Conservation (phyloP, 2,888 invertebrate species). For the Drosophila cognata region DNA sequence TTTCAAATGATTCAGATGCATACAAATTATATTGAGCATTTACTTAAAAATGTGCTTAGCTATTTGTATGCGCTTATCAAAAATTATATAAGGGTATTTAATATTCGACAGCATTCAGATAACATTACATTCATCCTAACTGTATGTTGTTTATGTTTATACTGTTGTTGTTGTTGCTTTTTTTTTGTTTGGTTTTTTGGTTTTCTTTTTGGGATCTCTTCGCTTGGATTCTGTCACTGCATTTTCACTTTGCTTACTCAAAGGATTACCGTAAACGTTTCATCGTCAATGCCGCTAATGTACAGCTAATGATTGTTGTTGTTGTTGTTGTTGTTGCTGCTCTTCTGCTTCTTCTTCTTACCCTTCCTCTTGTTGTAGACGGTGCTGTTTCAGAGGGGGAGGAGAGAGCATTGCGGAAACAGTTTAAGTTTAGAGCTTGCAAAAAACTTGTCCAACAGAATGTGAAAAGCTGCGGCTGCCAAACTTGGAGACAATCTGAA, state of each 20-base stretch:
- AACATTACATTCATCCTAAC: neutral
- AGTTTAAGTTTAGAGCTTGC: constrained; percentile 1
- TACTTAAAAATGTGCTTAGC: neutral
- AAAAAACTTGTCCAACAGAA: constrained; percentile 7
- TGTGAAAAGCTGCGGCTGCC: constrained; percentile 21
- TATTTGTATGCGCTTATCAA: neutral
- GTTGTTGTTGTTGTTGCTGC: constrained; percentile 5
- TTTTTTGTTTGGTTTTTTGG: neutral
- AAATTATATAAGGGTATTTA: neutral
- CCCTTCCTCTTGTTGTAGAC: neutral
- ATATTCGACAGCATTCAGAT: neutral
- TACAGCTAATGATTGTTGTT: constrained; percentile 64
- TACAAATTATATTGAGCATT: neutral
- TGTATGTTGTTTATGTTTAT: neutral
- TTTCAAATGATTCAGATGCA: neutral
- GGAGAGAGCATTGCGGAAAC: neutral
- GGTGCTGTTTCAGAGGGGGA: neutral
- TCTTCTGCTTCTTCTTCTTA: neutral
- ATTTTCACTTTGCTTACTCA: constrained; percentile 51
- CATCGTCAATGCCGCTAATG: constrained; percentile 69
- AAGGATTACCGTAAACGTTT: constrained; percentile 60
- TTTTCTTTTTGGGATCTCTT: constrained; percentile 2
- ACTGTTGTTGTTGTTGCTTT: neutral
- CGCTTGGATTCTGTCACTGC: constrained; percentile 32
- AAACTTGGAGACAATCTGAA: constrained; percentile 8